These are phyloP conservation scores for Erpornis zantholeuca DNA, from an alignment of 2,113 vertebrate genomes.

Conservation along the genomic window DNA sequence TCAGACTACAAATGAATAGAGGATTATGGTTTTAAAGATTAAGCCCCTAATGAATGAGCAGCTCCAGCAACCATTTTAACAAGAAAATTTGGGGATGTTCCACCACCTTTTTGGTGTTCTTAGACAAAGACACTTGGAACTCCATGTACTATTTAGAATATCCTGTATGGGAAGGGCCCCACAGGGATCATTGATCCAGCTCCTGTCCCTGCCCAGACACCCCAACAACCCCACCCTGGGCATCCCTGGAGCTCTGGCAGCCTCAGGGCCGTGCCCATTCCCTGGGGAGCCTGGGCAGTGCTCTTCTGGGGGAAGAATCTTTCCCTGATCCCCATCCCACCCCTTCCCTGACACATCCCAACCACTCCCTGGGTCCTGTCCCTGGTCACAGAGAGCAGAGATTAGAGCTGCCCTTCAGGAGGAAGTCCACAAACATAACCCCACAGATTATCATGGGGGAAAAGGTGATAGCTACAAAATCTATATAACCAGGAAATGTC, in stretches of 20 bases:
- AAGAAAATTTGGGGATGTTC: not conserved
- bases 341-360: not conserved
- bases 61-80: not conserved
- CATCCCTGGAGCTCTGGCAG: not conserved
- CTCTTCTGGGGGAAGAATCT: not conserved
- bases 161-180: not conserved
- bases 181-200: accelerated
- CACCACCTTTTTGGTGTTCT: not conserved
- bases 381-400: not conserved
- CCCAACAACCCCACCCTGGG: not conserved
- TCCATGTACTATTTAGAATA: not conserved
- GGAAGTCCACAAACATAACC: not conserved
- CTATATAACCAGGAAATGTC: not conserved
- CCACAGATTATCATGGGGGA: not conserved
- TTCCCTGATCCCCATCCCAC: not conserved
- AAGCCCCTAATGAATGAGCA: not conserved
- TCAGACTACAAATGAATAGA: not conserved
- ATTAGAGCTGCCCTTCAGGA: not conserved
- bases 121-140: not conserved
- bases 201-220: not conserved
- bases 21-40: not conserved
- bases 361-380: not conserved
- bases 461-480: not conserved
- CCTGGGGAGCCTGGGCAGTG: not conserved
- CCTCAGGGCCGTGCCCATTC: accelerated